phyloP scores from a whole-genome alignment of 1,140 invertebrate species.

The Elymnias hypermnestra region DNA sequence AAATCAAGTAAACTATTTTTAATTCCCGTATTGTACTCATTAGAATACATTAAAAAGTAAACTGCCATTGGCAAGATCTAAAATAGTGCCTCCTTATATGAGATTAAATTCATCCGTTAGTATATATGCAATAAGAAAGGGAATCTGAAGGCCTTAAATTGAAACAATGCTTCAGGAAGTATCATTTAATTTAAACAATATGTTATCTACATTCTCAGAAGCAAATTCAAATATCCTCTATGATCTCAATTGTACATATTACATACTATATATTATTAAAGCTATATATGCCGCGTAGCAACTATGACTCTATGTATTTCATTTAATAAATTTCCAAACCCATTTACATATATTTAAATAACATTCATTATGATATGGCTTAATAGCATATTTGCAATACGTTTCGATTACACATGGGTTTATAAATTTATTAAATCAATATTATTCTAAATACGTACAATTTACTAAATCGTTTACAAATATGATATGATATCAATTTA shows the following conservation, averaged over 20 bases:
- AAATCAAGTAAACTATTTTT: no score
- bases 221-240: constrained; percentile 15
- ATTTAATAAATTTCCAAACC: constrained; percentile 16
- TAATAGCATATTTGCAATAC: constrained; percentile 12
- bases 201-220: constrained; percentile 20
- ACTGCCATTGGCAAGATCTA: no score
- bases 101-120: no score
- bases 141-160: constrained; percentile 8
- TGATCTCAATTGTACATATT: constrained; percentile 11
- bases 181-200: constrained; percentile 42
- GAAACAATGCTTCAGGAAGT: constrained; percentile 23
- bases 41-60: no score
- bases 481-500: neutral
- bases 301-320: constrained; percentile 9
- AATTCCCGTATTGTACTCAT: no score
- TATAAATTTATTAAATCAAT: constrained; percentile 1
- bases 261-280: constrained; percentile 34
- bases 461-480: constrained; percentile 5
- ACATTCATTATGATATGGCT: constrained; percentile 38
- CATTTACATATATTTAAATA: constrained; percentile 22
- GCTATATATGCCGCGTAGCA: constrained; percentile 34
- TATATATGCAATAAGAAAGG: no score
- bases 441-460: neutral
- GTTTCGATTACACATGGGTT: constrained; percentile 9
- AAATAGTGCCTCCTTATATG: no score